phyloP scores from a whole-genome alignment of 1,140 invertebrate genomes.

The Drosophila sucinea region DNA sequence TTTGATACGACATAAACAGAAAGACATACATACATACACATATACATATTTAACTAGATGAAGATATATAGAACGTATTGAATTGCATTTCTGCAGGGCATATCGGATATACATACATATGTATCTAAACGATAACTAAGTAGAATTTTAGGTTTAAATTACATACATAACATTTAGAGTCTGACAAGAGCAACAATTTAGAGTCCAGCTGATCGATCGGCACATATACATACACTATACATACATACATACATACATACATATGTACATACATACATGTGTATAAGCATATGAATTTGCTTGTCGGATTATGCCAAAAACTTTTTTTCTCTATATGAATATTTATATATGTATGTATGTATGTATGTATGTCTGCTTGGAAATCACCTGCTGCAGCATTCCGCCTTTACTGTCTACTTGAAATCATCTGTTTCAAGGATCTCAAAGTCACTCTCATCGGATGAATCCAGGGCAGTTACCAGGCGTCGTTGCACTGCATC shows the following conservation, averaged over 20 bases:
- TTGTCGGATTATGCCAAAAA: conserved; percentile 27
- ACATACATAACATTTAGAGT: conserved; percentile 5
- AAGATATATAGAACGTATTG: background rate
- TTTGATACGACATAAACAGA: too few relatives aligned
- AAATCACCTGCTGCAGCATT: conserved; percentile 43
- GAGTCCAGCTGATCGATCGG: conserved; percentile 1
- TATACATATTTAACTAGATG: background rate
- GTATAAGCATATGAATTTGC: conserved; percentile 27
- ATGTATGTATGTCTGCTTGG: conserved; percentile 64
- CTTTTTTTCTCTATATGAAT: conserved; percentile 18
- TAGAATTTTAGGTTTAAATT: background rate
- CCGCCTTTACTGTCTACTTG: conserved; percentile 48
- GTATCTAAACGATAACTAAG: conserved; percentile 5
- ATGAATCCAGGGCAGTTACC: conserved; percentile 69
- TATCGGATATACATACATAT: background rate
- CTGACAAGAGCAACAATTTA: conserved; percentile 11
- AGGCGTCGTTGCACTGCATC: conserved; percentile 35
- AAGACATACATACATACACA: background rate
- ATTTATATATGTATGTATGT: conserved; percentile 34
- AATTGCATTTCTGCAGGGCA: background rate
- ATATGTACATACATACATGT: conserved; percentile 7
- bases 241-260: conserved; percentile 11
- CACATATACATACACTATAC: conserved; percentile 1
- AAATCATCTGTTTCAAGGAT: conserved; percentile 78
- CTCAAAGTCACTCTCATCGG: conserved; percentile 82